phyloP scores from a whole-genome alignment of 2,797 vertebrate species.

The Fundulus diaphanus region DNA sequence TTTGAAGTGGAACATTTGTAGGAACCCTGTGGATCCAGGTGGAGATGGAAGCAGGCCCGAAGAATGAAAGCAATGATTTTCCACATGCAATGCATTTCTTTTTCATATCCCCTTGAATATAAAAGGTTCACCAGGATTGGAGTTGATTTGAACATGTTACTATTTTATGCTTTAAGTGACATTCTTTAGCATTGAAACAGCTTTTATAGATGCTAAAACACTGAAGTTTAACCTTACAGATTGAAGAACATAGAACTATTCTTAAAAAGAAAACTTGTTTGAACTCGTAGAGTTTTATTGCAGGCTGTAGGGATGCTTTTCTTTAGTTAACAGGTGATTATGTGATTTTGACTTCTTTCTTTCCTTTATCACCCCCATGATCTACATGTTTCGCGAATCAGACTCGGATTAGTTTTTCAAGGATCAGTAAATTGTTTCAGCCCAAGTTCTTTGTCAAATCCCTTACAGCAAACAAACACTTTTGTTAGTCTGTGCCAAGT shows the following conservation, averaged over 20 bases:
- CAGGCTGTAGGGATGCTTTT: neutral
- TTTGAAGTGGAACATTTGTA: neutral
- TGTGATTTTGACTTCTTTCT: slow-evolving; percentile 1
- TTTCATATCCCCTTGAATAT: no score
- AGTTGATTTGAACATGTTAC: slow-evolving; percentile 6
- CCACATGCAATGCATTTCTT: no score
- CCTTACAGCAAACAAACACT: slow-evolving; percentile 30
- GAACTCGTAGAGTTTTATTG: neutral
- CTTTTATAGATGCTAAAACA: slow-evolving; percentile 8
- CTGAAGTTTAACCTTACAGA: neutral
- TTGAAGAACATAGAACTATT: neutral
- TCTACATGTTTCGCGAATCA: slow-evolving; percentile 9
- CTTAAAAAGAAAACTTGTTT: neutral
- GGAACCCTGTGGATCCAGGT: no score
- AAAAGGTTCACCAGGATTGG: neutral
- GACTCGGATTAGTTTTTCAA: neutral
- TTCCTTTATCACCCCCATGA: slow-evolving; percentile 8
- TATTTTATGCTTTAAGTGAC: neutral
- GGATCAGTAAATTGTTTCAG: slow-evolving; percentile 4
- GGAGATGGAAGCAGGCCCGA: neutral
- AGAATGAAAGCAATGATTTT: no score
- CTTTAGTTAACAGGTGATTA: neutral
- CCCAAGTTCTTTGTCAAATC: slow-evolving; percentile 31
- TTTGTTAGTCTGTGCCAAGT: slow-evolving; percentile 50
- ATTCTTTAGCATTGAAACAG: neutral